Base-by-base conservation (phyloP, 2,888 invertebrate genomes). In the Latheticus oryzae region DNA sequence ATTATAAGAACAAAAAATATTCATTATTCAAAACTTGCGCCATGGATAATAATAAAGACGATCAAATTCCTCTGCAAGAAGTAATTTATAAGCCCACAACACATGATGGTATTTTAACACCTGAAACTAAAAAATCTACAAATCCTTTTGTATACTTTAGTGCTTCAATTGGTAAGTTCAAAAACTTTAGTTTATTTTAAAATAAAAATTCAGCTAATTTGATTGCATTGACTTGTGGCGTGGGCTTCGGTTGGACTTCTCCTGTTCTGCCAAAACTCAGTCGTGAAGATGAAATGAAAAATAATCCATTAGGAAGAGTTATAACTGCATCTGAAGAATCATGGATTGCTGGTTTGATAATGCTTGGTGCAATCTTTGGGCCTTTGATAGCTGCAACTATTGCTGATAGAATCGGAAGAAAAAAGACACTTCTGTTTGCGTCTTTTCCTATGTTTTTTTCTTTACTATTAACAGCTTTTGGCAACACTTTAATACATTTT, bases 401-500 rank as follows among this genome's bases (percentile, higher is more conserved):
- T 9, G 61, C 68, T 0, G 67, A 70, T 12, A 45, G 28, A 32
- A 45, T 68, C n/a, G 90, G 90, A 0, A 80, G 89, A 12, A 90
- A 88, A 77, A 83, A 81, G 80, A 84, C 87, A 0, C 77, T 91
- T 7, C 71, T 90, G 4, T 73, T 83, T 3, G 82, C 87, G 8
- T 79, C 85, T 0, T 63, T 87, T 0, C 88, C 91, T 0, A 87
- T 88, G 55, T 73, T 87, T 9, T 28, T 85, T 0, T 89, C 66
- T 1, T 51, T 60, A 8, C 7, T 59, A 1, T 58, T 64, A 1
- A 38, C 65, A 16, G 63, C 69, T 1, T 69, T 68, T 32, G 64
- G 66, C 1, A 52, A 33, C 8, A 43, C 58, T 8, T 54, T 72
- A 0, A 42, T 43, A 5, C 17, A 69, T n/a, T 71, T 63, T 48